Conservation (phyloP, 2,797 vertebrate species). For the Lophius americanus region DNA sequence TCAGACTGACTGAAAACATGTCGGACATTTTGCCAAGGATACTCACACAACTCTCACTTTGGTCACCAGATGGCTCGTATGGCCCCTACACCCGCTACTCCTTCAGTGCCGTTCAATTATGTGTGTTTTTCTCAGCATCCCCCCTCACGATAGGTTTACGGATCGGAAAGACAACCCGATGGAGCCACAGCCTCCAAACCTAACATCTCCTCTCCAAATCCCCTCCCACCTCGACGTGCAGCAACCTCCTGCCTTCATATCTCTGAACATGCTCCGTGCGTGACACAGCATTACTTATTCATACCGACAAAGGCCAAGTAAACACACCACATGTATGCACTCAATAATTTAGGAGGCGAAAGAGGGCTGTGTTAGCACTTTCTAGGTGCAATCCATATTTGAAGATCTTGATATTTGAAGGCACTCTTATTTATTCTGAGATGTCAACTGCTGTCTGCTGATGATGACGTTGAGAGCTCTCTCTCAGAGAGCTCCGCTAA, state of each 20-base stretch:
- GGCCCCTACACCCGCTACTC: too few species aligned
- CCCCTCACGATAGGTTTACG: background rate
- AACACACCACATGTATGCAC: slow-evolving; percentile 61
- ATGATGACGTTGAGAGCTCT: slow-evolving; percentile 13
- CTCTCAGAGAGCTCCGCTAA: slow-evolving; percentile 6
- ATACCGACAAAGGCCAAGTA: slow-evolving; percentile 57
- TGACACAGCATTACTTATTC: slow-evolving; percentile 60
- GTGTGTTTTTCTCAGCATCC: too few species aligned
- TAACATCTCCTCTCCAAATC: background rate
- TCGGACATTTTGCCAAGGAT: too few species aligned
- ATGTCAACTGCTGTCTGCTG: slow-evolving; percentile 19
- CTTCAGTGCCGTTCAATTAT: too few species aligned
- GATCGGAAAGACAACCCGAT: background rate
- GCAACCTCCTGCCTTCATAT: slow-evolving; percentile 24
- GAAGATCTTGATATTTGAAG: slow-evolving; percentile 6
- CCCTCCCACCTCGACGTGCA: background rate
- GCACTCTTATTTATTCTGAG: slow-evolving; percentile 15
- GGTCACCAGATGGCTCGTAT: too few species aligned
- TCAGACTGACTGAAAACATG: too few species aligned
- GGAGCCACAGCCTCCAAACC: background rate
- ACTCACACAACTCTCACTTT: too few species aligned
- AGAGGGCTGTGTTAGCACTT: slow-evolving; percentile 50
- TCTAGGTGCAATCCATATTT: slow-evolving; percentile 51
- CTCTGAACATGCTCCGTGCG: slow-evolving; percentile 25
- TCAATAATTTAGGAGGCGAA: slow-evolving; percentile 65